phyloP scores from a whole-genome alignment of 2,888 invertebrate genomes.

The Andrena haemorrhoa region DNA sequence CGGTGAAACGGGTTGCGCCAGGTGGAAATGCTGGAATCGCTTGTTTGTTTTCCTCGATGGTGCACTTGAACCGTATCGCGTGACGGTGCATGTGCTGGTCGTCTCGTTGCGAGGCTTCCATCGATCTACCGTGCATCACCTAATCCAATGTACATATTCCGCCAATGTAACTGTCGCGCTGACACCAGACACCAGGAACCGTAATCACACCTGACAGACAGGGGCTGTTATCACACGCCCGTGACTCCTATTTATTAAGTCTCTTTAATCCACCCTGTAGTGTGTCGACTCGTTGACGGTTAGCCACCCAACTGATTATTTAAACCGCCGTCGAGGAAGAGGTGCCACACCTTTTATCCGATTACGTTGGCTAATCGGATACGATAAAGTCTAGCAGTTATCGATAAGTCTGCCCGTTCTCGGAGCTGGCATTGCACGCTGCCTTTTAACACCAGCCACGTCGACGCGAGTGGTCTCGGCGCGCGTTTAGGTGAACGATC shows the following conservation, averaged over 20 bases:
- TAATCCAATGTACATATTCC: constrained; percentile 41
- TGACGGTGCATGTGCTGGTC: constrained; percentile 24
- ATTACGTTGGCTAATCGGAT: not conserved
- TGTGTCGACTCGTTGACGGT: not conserved
- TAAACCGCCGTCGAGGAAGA: not conserved
- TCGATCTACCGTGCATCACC: constrained; percentile 45
- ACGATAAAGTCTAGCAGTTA: not conserved
- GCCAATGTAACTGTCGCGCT: not conserved
- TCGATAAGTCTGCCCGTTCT: not conserved
- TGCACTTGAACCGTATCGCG: constrained; percentile 57
- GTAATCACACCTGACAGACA: constrained; percentile 1
- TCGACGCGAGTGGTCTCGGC: not conserved
- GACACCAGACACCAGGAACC: constrained; percentile 16
- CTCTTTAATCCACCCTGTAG: too few species aligned
- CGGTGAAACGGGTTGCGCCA: not conserved
- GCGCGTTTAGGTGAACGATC: not conserved
- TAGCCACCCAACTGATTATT: not conserved
- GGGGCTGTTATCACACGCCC: not conserved
- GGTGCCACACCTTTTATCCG: constrained; percentile 14
- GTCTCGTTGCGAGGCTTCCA: constrained; percentile 53
- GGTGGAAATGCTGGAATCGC: not conserved
- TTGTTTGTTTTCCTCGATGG: constrained; percentile 31
- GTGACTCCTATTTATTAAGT: constrained; percentile 2
- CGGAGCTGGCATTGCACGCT: not conserved
- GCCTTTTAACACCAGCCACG: not conserved